These are phyloP conservation scores for Dendrocincla tyrannina DNA, from an alignment of 2,797 vertebrate genomes.

Conservation along the genomic window DNA sequence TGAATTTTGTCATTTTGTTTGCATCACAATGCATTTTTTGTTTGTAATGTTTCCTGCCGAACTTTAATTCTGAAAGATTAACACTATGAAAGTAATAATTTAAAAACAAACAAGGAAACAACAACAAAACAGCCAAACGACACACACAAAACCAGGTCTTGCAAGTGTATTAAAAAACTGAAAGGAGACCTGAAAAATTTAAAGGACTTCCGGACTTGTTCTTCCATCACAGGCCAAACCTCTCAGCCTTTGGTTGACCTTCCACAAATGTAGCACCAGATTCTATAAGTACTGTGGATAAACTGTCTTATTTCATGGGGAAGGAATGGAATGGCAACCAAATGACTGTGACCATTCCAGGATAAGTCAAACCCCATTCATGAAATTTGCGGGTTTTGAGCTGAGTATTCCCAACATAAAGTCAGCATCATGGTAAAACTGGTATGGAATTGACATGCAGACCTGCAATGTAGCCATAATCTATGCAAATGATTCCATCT, in stretches of 20 bases:
- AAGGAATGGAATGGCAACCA: not conserved
- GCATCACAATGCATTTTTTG: not conserved
- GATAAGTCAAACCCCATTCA: not conserved
- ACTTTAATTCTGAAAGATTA: not conserved
- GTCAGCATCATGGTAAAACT: not conserved
- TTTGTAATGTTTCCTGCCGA: not conserved
- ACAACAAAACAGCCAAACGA: not conserved
- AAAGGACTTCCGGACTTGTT: not conserved
- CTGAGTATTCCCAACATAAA: not conserved
- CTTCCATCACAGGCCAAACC: not conserved
- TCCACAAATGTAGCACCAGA: not conserved
- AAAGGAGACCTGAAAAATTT: not conserved
- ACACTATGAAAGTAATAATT: not conserved
- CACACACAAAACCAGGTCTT: not conserved
- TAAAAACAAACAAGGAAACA: not conserved
- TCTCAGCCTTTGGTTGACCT: not conserved
- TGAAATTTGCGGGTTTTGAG: not conserved
- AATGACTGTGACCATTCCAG: not conserved
- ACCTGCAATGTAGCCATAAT: not conserved
- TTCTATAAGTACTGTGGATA: not conserved
- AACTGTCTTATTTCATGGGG: not conserved
- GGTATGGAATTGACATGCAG: not conserved
- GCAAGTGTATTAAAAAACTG: not conserved
- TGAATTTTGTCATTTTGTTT: not conserved
- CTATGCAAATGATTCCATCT: not conserved